phyloP scores from a whole-genome alignment of 2,113 vertebrate species.

The Callorhinus ursinus region DNA sequence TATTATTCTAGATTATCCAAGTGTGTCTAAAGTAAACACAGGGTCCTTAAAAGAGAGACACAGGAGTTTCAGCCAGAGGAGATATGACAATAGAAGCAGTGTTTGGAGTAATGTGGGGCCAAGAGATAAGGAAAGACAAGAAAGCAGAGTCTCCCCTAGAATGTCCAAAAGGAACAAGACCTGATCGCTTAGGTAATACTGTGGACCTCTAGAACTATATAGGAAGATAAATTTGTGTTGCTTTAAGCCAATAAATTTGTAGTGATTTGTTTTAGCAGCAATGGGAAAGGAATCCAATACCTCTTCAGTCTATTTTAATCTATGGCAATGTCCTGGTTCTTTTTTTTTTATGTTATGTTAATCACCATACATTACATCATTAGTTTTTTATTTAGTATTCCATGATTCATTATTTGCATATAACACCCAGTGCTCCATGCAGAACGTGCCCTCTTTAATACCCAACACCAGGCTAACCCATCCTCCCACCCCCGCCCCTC shows the following conservation, averaged over 20 bases:
- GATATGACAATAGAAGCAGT: not conserved
- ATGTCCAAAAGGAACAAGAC: too few species aligned
- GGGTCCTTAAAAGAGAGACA: not conserved
- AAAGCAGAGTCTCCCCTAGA: too few species aligned
- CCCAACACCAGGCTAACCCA: too few species aligned
- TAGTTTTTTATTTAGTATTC: too few species aligned
- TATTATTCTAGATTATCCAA: not conserved
- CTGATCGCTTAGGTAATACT: not conserved
- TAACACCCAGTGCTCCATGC: too few species aligned
- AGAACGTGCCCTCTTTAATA: too few species aligned
- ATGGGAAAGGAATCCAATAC: not conserved
- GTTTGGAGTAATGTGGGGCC: not conserved
- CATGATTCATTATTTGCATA: too few species aligned
- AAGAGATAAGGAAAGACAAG: not conserved
- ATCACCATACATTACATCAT: too few species aligned
- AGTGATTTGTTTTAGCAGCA: not conserved
- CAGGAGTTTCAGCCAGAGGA: not conserved
- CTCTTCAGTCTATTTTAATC: not conserved
- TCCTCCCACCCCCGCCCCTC: too few species aligned
- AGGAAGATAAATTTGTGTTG: not conserved
- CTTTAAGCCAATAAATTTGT: not conserved
- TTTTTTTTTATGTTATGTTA: not conserved
- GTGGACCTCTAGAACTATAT: not conserved
- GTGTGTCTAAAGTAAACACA: not conserved
- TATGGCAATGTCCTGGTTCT: not conserved